phyloP scores from a whole-genome alignment of 2,888 invertebrate genomes.

The Caenorhabditis sulstoni region DNA sequence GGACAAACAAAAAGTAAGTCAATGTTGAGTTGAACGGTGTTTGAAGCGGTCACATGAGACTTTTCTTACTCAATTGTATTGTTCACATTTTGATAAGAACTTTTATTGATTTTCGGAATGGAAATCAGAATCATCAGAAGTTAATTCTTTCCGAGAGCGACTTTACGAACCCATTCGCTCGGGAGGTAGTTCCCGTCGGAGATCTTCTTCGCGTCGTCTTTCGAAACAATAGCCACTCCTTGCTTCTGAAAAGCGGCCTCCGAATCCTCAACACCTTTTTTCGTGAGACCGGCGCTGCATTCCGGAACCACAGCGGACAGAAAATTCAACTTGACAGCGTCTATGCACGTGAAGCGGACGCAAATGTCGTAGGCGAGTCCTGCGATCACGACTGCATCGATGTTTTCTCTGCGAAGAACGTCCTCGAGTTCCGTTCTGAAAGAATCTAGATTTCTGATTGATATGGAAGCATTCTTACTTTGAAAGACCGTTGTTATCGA shows the following conservation, averaged over 20 bases:
- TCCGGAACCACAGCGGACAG: constrained; percentile 50
- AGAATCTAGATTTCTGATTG: constrained; percentile 3
- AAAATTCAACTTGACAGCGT: constrained; percentile 52
- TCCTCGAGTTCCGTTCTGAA: constrained; percentile 90
- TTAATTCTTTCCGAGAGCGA: constrained; percentile 19
- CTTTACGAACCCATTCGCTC: constrained; percentile 54
- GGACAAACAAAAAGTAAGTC: no score
- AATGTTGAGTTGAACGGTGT: no score
- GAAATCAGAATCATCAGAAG: not conserved
- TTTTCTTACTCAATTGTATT: no score
- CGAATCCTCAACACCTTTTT: constrained; percentile 68
- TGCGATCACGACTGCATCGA: constrained; percentile 94
- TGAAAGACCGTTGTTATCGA: constrained; percentile 92
- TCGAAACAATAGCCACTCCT: constrained; percentile 66
- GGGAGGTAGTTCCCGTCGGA: constrained; percentile 43
- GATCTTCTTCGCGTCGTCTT: constrained; percentile 39
- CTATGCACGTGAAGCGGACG: constrained; percentile 83
- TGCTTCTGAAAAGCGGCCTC: constrained; percentile 63
- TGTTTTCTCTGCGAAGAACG: constrained; percentile 88
- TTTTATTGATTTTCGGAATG: no score
- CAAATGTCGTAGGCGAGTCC: constrained; percentile 96
- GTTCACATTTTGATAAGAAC: no score
- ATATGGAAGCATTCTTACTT: constrained; percentile 61
- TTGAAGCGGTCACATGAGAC: no score
- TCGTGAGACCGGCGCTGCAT: constrained; percentile 54